Conservation (phyloP, 2,113 vertebrate genomes). For the Hemiscyllium ocellatum region DNA sequence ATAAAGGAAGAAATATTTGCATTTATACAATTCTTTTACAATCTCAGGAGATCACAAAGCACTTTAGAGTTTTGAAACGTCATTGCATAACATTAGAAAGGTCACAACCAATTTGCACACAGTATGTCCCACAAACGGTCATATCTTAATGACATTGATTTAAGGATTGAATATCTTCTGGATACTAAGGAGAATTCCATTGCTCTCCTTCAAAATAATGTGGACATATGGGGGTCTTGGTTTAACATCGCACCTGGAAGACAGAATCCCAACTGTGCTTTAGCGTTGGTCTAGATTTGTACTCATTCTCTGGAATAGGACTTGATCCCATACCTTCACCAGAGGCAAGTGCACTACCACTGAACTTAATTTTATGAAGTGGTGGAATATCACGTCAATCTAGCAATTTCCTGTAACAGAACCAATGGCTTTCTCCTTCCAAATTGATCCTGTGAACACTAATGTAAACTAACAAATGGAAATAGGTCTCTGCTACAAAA, state of each 20-base stretch:
- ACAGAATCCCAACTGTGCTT: background rate
- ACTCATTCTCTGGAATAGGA: background rate
- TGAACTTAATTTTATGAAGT: background rate
- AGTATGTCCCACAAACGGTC: no score
- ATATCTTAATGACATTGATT: no score
- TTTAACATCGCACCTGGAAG: background rate
- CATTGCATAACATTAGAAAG: no score
- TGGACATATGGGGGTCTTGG: no score
- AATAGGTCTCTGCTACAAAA: background rate
- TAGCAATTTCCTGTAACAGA: background rate
- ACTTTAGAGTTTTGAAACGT: no score
- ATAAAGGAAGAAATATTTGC: background rate
- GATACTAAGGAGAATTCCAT: no score
- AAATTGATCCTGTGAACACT: background rate
- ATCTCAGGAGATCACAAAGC: no score
- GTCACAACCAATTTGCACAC: no score
- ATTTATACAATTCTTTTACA: no score
- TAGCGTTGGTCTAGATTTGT: background rate
- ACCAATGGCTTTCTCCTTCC: background rate
- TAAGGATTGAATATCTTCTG: no score
- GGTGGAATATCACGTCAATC: background rate
- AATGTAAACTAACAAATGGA: background rate
- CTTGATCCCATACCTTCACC: background rate
- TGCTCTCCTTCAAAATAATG: no score
- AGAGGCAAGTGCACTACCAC: background rate